Conservation (phyloP, 2,888 invertebrate genomes). For the Hydropsyche betteni region DNA sequence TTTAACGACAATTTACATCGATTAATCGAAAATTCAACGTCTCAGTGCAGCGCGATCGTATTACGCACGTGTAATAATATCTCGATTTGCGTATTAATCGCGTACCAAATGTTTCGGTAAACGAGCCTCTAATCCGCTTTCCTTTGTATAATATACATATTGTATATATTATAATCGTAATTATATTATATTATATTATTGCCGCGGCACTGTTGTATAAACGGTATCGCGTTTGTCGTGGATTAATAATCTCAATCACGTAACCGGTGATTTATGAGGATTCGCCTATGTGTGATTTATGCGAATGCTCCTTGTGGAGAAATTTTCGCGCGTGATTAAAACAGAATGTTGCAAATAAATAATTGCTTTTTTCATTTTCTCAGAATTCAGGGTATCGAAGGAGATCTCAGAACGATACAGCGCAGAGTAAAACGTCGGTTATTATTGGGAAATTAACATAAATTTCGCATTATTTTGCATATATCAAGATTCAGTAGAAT, state of each 20-base stretch:
- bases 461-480: neutral
- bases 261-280: slow-evolving; percentile 37
- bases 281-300: slow-evolving; percentile 33
- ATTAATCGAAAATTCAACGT: too few relatives aligned
- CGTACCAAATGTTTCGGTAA: too few relatives aligned
- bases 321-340: slow-evolving; percentile 31
- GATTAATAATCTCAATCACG: slow-evolving; percentile 40
- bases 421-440: neutral
- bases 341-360: slow-evolving; percentile 5
- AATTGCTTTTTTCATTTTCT: neutral
- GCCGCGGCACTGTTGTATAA: slow-evolving; percentile 18
- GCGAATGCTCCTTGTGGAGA: slow-evolving; percentile 20
- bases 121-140: too few relatives aligned
- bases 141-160: too few relatives aligned
- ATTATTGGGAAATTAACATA: neutral
- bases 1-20: too few relatives aligned
- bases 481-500: neutral
- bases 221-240: slow-evolving; percentile 34
- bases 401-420: too few relatives aligned
- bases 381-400: too few relatives aligned
- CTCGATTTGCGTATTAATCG: too few relatives aligned
- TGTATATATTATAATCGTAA: too few relatives aligned
- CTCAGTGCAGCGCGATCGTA: too few relatives aligned
- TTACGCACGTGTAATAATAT: too few relatives aligned
- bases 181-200: neutral